Evolutionary conservation across 2,888 invertebrate species (phyloP).

Genomic region (Hetaerina titia): DNA sequence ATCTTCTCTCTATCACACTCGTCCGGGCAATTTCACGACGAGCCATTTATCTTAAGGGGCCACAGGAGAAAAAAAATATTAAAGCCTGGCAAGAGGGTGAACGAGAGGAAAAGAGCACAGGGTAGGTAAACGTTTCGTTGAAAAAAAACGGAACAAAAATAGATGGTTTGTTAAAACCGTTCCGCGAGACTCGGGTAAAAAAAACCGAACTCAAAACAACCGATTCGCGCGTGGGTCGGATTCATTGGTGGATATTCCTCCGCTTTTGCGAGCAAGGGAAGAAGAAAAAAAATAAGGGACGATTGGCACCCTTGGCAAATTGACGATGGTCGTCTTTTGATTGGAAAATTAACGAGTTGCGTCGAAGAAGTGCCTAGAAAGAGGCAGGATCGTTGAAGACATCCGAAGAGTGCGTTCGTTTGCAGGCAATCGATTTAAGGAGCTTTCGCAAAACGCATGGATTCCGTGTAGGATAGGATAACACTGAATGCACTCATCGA

Average conservation of each 20-base stretch:
- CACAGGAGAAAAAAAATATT: not conserved
- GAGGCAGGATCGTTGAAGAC: not conserved
- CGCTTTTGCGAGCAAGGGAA: not conserved
- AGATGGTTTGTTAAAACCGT: not conserved
- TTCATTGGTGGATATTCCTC: not conserved
- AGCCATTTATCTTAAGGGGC: slow-evolving; percentile 18
- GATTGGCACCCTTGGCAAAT: not conserved
- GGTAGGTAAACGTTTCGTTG: not conserved
- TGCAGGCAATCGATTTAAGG: not conserved
- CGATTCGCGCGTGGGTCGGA: not conserved
- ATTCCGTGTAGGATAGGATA: not conserved
- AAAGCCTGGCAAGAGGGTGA: not conserved
- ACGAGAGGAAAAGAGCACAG: not conserved
- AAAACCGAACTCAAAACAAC: not conserved
- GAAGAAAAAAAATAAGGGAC: not conserved
- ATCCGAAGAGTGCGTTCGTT: not conserved
- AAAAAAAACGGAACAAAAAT: not conserved
- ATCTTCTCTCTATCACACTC: not conserved
- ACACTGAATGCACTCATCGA: not conserved
- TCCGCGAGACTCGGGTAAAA: not conserved
- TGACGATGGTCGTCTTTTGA: slow-evolving; percentile 4
- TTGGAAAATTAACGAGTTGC: slow-evolving; percentile 27
- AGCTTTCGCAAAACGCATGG: not conserved
- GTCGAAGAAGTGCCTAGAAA: not conserved
- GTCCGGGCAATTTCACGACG: slow-evolving; percentile 19